Evolutionary conservation across 2,797 vertebrate species (phyloP).

Genomic region (Acanthornis magna): DNA sequence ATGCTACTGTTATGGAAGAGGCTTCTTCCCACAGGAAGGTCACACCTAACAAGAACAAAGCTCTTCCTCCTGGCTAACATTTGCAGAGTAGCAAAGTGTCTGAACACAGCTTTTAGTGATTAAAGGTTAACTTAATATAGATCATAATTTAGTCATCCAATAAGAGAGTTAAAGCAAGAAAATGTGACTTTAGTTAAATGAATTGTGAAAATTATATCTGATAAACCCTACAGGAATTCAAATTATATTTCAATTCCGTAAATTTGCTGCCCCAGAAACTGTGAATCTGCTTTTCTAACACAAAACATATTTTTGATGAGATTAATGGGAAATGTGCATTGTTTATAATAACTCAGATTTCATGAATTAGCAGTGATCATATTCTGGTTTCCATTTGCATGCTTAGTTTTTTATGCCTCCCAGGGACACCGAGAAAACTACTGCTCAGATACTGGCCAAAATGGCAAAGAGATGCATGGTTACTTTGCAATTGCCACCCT

Average conservation of each 20-base stretch:
- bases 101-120: background rate
- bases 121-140: slow-evolving; percentile 49
- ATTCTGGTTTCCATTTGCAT: slow-evolving; percentile 29
- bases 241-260: slow-evolving; percentile 54
- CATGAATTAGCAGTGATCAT: slow-evolving; percentile 13
- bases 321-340: slow-evolving; percentile 40
- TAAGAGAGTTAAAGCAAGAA: slow-evolving; percentile 15
- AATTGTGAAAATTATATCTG: slow-evolving; percentile 27
- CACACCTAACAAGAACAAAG: background rate
- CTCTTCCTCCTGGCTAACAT: background rate
- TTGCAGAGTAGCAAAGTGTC: slow-evolving; percentile 27
- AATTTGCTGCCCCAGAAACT: slow-evolving; percentile 45
- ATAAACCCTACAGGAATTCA: slow-evolving; percentile 44
- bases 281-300: slow-evolving; percentile 35
- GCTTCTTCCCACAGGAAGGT: background rate
- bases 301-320: slow-evolving; percentile 30
- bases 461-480: background rate
- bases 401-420: background rate
- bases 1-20: background rate
- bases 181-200: slow-evolving; percentile 29
- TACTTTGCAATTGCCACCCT: background rate
- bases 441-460: background rate
- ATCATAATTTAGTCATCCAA: slow-evolving; percentile 9
- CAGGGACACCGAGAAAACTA: background rate
- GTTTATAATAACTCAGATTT: slow-evolving; percentile 54